Evolutionary conservation across 2,888 invertebrate species (phyloP), one percentile per base, ranked within the genome.

Genomic region (Pristionchus entomophagus): DNA sequence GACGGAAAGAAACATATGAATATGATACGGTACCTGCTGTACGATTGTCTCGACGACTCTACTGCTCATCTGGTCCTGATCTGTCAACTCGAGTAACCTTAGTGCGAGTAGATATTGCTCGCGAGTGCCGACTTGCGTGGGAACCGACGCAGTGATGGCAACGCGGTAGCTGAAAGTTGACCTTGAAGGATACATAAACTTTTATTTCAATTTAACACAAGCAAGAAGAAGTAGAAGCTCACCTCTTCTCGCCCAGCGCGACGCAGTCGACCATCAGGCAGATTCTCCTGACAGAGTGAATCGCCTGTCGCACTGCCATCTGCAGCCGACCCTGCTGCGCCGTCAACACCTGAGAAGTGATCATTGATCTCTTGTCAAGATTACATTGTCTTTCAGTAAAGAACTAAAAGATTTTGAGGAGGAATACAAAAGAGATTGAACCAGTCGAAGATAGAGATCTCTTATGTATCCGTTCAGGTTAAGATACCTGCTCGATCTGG

Each of bases 401-500:
- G n/a, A n/a, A n/a, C n/a, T n/a, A n/a, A n/a, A n/a, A n/a, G n/a
- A n/a, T n/a, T n/a, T n/a, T n/a, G n/a, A n/a, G n/a, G n/a, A n/a
- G n/a, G n/a, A n/a, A n/a, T n/a, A n/a, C n/a, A n/a, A n/a, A n/a
- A n/a, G n/a, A n/a, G n/a, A n/a, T n/a, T n/a, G n/a, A n/a, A n/a
- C n/a, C n/a, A n/a, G 22, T 17, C 32, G 5, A 17, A 56, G 69
- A 73, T 41, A 35, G 22, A 41, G 38, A 69, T 38, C 51, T 41
- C n/a, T 80, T 38, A n/a, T n/a, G n/a, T n/a, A n/a, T n/a, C n/a
- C n/a, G n/a, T n/a, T n/a, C n/a, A n/a, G n/a, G n/a, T n/a, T n/a
- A n/a, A n/a, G n/a, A n/a, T 49, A 89, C 87, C 62, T 88, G 88
- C 19, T 91, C 91, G 49, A 90, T 85, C 17, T 83, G 77, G 14